Base-by-base conservation (phyloP, 2,113 vertebrate genomes). In the Nycticorax nycticorax region DNA sequence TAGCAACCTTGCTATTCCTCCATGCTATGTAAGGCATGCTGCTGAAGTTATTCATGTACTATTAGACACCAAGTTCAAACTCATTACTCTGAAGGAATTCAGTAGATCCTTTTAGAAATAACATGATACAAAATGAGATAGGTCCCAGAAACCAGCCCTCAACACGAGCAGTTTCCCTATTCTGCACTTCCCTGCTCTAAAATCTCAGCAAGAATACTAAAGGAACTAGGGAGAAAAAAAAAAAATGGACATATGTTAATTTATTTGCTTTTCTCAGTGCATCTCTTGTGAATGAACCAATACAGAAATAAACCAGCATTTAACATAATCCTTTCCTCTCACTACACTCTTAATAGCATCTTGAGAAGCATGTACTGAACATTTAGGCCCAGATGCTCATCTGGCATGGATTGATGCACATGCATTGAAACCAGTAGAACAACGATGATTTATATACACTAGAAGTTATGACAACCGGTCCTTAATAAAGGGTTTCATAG, bases 341-440 rank as follows among this genome's bases (percentile, higher is more conserved):
- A 23, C 32, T 76, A 20, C 39, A 26, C 28, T 89, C 57, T 88
- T 91, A 95, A 87, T 45, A 96, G 22, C 69, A 79, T 93, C 92
- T 95, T 91, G 87, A 85, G 66, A 94, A 82, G 35, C 53, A 82
- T 28, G 8, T 82, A 81, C 69, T 76, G 66, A 95, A 91, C 66
- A 79, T 95, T 69, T 85, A 77, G 66, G 71, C 74, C 62, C 93
- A 94, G 93, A 89, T 95, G 94, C 84, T 96, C 81, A 72, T 91
- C 89, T 95, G 92, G 66, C 66, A 79, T 72, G 66, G 68, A 64
- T 11, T 53, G 69, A 67, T 87, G 62, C 5, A 48, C 53, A 20
- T 62, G 24, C 45, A 15, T 26, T 52, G 82, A 79, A 96, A 93
- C 15, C 35, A 85, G 24, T 20, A 87, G 66, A 91, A 69, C 77